Evolutionary conservation across 2,113 vertebrate genomes (phyloP), one percentile per base, ranked within the genome.

Genomic region (Rutilus rutilus): DNA sequence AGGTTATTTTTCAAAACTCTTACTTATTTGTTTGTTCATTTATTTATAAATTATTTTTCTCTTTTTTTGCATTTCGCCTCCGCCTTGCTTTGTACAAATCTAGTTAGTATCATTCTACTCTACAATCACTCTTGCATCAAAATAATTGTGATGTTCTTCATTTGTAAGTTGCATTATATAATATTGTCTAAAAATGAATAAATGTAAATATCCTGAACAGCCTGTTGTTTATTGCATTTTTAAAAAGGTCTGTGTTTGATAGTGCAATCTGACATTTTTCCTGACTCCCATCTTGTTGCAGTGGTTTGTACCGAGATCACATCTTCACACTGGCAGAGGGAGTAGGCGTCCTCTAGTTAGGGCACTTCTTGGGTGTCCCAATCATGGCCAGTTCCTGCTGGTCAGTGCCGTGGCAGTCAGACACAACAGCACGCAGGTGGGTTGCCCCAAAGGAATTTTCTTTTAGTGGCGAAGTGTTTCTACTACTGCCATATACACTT

Each of bases 381-480:
- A 89, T 1, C 75, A 90, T 6, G 93, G 90, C 33, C 91, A 87
- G 83, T 75, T 94, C 52, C 60, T 94, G 19, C 91, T 94, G 91
- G 89, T 93, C 52, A 94, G 89, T 21, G 60, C 92, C 0, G 86
- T 92, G 57, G 86, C 91, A 0, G 78, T 94, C 78, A 91, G 94
- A 80, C 90, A 94, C 86, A 95, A 90, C 90, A 94, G 94, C 89
- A 90, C 94, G 62, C 93, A 93, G 95, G 94, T 95, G 54, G 83
- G 87, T 75, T 75, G 5, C 42, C 27, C 5, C 4, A 73, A 45
- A 15, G 2, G 23, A 11, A 47, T 30, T 52, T 39, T 71, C 36
- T 39, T 69, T 39, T 9, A 21, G 8, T 39, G 8, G 30, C 27
- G 36, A 7, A 69, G 65, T 4, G 21, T 39, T 69, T 69, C 33